These are phyloP conservation scores for Tetragonula carbonaria DNA, from an alignment of 2,888 invertebrate species.

Conservation along the genomic window DNA sequence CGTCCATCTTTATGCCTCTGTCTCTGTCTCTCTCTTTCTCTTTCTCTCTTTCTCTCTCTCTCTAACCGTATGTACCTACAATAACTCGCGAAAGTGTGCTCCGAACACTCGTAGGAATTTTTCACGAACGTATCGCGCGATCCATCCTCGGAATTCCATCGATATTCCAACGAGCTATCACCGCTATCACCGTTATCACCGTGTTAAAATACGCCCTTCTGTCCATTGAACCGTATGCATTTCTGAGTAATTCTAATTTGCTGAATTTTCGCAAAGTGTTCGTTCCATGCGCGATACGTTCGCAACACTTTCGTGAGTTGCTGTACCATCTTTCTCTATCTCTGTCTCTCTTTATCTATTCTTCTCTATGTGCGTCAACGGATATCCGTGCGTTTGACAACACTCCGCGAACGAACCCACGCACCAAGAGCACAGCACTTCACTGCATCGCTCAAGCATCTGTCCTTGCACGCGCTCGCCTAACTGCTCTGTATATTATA, in stretches of 20 bases:
- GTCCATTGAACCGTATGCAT: background rate
- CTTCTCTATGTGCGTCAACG: slow-evolving; percentile 55
- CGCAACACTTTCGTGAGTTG: background rate
- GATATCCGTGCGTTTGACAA: slow-evolving; percentile 68
- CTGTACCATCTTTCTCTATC: slow-evolving; percentile 29
- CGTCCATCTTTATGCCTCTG: slow-evolving; percentile 22
- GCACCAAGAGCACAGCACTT: slow-evolving; percentile 81
- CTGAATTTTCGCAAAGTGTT: background rate
- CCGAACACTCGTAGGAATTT: background rate
- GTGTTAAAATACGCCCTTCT: background rate
- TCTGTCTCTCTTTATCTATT: background rate
- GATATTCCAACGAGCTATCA: background rate
- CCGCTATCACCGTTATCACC: background rate
- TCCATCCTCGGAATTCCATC: background rate
- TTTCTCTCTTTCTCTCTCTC: background rate
- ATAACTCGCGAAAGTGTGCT: background rate
- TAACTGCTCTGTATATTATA: slow-evolving; percentile 73
- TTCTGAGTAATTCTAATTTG: background rate
- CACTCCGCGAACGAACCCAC: slow-evolving; percentile 70
- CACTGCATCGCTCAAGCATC: slow-evolving; percentile 83
- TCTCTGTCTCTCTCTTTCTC: background rate
- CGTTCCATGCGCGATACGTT: background rate
- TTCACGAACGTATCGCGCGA: background rate
- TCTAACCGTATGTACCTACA: background rate
- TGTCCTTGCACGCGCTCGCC: slow-evolving; percentile 81